Evolutionary conservation across 2,888 invertebrate species (phyloP), one percentile per base, ranked within the genome.

Genomic region (Nymphalis c-album): DNA sequence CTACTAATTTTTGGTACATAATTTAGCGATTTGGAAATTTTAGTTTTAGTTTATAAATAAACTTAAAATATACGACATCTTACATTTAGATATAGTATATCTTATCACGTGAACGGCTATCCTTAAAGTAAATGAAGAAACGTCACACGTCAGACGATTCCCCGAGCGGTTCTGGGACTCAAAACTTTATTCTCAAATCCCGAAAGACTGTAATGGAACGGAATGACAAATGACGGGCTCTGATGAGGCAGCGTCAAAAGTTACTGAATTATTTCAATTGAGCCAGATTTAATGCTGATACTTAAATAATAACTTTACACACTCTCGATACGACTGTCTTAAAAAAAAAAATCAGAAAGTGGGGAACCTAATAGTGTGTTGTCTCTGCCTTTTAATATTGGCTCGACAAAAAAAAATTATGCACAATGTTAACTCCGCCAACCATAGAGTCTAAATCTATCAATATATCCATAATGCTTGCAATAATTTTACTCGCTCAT

Each of bases 211-310:
- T 68, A 63, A 68, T 68, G 57, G 60, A 64, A 59, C 67, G 68
- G 60, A 61, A 68, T 61, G 64, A 60, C 60, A 63, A 68, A 68
- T 61, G 68, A 61, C 53, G 57, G 45, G 60, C 59, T 18, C 51
- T 68, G 60, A 66, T 66, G 66, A 61, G 66, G 57, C 66, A 66
- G 55, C 66, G 47, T 67, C 62, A 67, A 68, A 68, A 68, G 64
- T 68, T 68, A 64, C 64, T 62, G 58, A 68, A 61, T 68, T 64
- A 68, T 68, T 68, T 68, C 68, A 68, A 57, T 60, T 61, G 57
- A 64, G 61, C 55, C 68, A 46, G 60, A 68, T 64, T 55, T 67
- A 58, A 67, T 58, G 67, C 57, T 67, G 67, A 62, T 62, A 48
- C 57, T 57, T 31, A 50, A n/a, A 35, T n/a, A 18, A 26, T 31